These are phyloP conservation scores for Catocala sponsa DNA, from an alignment of 2,888 invertebrate species.

Conservation along the genomic window DNA sequence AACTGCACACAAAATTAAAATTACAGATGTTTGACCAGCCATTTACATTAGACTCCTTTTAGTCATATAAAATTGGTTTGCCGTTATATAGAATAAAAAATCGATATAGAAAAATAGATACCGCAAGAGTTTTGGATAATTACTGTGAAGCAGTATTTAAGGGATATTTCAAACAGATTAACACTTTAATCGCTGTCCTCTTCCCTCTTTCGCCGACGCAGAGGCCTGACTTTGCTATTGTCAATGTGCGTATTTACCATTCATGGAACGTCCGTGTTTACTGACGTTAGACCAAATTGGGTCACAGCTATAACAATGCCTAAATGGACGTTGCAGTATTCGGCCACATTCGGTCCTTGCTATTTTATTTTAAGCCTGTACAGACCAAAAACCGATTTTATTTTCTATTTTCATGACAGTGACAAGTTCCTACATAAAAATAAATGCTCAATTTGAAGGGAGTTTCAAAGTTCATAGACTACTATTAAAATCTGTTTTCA, in stretches of 20 bases:
- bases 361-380: constrained; percentile 28
- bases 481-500: too few species aligned
- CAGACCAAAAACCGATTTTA: constrained; percentile 9
- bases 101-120: too few species aligned
- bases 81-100: too few species aligned
- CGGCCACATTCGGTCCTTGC: constrained; percentile 22
- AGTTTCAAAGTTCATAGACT: too few species aligned
- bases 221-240: constrained; percentile 19
- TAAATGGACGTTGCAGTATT: constrained; percentile 36
- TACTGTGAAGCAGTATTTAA: neutral
- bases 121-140: too few species aligned
- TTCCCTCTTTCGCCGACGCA: constrained; percentile 8
- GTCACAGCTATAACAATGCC: constrained; percentile 50
- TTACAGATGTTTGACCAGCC: too few species aligned
- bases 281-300: constrained; percentile 46
- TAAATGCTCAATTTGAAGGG: neutral
- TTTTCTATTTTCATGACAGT: constrained; percentile 10
- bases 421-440: neutral
- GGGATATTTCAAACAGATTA: neutral
- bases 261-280: constrained; percentile 48
- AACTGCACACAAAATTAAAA: too few species aligned
- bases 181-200: constrained; percentile 3
- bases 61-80: too few species aligned
- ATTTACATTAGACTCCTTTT: too few species aligned
- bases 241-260: constrained; percentile 45